phyloP scores from a whole-genome alignment of 30 jellyfish, hydroid and myxozoan genomes.

The Hydractinia symbiolongicarpus region DNA sequence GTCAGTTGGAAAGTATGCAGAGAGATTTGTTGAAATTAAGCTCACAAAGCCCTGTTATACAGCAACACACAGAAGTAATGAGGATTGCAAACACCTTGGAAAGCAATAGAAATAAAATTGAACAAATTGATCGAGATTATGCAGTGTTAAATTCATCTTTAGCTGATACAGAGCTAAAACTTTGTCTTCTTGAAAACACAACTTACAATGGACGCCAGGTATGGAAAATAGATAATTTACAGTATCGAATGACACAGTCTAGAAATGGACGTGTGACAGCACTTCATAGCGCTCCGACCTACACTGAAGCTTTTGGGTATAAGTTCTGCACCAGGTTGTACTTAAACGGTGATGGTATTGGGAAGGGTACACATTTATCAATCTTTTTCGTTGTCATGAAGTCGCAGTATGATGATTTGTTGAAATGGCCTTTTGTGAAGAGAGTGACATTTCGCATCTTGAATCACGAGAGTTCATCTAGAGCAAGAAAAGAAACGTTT shows the following conservation, averaged over 20 bases:
- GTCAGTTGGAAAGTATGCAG: no score
- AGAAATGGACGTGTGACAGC: slow-evolving; percentile 66
- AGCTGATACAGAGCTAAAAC: slow-evolving; percentile 49
- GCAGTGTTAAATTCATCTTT: not conserved
- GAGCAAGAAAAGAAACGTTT: slow-evolving; percentile 49
- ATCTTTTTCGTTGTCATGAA: slow-evolving; percentile 73
- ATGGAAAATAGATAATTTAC: slow-evolving; percentile 63
- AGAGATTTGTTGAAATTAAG: no score
- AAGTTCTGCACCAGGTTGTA: slow-evolving; percentile 70
- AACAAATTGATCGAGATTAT: no score
- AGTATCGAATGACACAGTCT: slow-evolving; percentile 51
- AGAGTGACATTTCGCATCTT: slow-evolving; percentile 46
- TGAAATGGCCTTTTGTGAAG: slow-evolving; percentile 74
- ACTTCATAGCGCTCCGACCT: slow-evolving; percentile 81
- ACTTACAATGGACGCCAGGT: slow-evolving; percentile 56
- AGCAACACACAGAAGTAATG: no score
- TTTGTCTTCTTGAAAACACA: slow-evolving; percentile 57
- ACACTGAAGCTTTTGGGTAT: slow-evolving; percentile 75
- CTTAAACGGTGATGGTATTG: slow-evolving; percentile 85
- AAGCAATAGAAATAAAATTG: no score
- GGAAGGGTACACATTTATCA: slow-evolving; percentile 68
- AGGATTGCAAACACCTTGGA: no score
- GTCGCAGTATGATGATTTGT: slow-evolving; percentile 68
- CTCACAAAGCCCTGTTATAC: no score
- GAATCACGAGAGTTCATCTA: no score